These are phyloP conservation scores for Oreochromis tanganicae DNA, from an alignment of 2,113 vertebrate species.

Conservation along the genomic window DNA sequence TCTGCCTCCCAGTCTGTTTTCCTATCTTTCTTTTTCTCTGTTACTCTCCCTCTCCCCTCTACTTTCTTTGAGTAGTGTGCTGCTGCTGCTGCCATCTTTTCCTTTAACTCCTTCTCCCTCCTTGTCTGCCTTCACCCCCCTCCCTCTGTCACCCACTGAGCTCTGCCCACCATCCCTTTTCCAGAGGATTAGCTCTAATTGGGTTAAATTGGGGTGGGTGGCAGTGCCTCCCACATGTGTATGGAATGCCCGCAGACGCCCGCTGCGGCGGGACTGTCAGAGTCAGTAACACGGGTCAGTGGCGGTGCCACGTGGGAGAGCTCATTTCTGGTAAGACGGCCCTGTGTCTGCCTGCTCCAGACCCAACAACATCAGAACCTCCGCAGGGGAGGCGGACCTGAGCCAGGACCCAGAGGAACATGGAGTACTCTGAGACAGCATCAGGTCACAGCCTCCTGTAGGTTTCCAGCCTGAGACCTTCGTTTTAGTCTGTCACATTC, in stretches of 20 bases:
- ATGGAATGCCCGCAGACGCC: conserved; percentile 68
- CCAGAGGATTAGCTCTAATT: conserved; percentile 73
- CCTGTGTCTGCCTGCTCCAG: conserved; percentile 37
- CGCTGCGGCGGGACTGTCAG: conserved; percentile 71
- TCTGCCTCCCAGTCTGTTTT: conserved; percentile 21
- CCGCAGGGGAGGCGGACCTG: conserved; percentile 40
- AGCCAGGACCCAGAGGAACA: conserved; percentile 46
- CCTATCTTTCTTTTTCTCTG: not conserved
- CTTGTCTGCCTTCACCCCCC: not conserved
- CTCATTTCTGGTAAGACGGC: conserved; percentile 54
- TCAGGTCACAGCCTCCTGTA: conserved; percentile 24
- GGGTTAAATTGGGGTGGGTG: conserved; percentile 75
- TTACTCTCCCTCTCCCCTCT: not conserved
- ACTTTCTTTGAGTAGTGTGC: not conserved
- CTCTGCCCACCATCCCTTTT: conserved; percentile 27
- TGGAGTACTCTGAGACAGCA: conserved; percentile 13
- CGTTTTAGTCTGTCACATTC: conserved; percentile 3
- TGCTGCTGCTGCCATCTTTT: not conserved
- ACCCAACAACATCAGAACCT: conserved; percentile 57
- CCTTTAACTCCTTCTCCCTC: conserved; percentile 35
- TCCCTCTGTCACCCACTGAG: conserved; percentile 23
- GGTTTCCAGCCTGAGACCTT: not conserved
- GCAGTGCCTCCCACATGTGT: conserved; percentile 71
- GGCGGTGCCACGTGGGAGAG: conserved; percentile 68
- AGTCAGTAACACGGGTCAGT: conserved; percentile 75